Conservation (phyloP, 2,888 invertebrate species). For the Eupithecia centaureata region DNA sequence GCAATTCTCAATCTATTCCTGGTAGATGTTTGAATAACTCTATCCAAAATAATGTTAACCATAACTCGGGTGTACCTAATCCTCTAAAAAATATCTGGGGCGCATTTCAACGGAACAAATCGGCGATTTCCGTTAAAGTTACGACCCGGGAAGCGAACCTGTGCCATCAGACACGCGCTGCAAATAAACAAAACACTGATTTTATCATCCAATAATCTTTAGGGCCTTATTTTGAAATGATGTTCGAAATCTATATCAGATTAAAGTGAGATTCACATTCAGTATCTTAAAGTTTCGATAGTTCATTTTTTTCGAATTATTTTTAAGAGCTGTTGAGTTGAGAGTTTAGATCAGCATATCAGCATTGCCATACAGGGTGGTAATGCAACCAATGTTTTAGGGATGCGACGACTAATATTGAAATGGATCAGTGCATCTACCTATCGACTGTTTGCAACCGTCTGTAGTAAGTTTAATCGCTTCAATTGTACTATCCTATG, state of each 20-base stretch:
- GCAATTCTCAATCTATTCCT: constrained; percentile 14
- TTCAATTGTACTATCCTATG: too few species aligned
- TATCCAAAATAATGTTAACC: constrained; percentile 22
- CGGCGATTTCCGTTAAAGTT: constrained; percentile 54
- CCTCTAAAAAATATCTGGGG: constrained; percentile 34
- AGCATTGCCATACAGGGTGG: too few species aligned
- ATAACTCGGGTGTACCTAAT: constrained; percentile 30
- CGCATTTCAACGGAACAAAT: constrained; percentile 35
- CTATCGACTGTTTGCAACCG: too few species aligned
- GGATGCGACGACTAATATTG: too few species aligned
- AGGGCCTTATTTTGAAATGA: constrained; percentile 18
- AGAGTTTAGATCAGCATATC: too few species aligned
- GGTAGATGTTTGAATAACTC: constrained; percentile 11
- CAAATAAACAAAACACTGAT: constrained; percentile 50
- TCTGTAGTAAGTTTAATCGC: too few species aligned
- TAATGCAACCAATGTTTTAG: too few species aligned
- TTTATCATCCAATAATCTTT: constrained; percentile 16
- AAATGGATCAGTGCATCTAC: too few species aligned
- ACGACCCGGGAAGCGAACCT: constrained; percentile 72
- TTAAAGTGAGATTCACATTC: too few species aligned
- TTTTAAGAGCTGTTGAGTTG: neutral
- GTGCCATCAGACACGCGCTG: constrained; percentile 63
- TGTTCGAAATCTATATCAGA: constrained; percentile 20
- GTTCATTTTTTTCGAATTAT: constrained; percentile 11
- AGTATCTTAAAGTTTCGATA: too few species aligned